Evolutionary conservation across 2,113 vertebrate species (phyloP).

Genomic region (Pimephales promelas): DNA sequence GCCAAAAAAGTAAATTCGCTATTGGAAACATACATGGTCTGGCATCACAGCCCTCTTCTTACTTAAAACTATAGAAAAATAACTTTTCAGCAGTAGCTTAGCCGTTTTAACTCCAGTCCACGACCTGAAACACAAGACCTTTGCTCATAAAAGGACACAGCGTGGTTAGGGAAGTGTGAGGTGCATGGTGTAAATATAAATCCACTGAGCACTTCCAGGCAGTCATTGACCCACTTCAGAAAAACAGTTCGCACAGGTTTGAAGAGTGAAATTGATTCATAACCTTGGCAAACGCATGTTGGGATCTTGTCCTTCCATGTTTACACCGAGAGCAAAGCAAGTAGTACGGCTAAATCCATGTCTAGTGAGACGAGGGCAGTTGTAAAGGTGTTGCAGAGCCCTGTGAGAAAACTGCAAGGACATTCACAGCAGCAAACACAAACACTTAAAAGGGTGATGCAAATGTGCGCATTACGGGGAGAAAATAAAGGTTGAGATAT

Average conservation of each 20-base stretch:
- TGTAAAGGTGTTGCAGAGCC: constrained; percentile 24
- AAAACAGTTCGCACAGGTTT: neutral
- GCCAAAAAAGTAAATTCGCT: constrained; percentile 46
- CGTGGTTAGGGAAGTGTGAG: neutral
- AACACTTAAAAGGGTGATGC: constrained; percentile 47
- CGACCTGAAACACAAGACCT: neutral
- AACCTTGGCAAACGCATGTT: neutral
- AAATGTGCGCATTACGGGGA: constrained; percentile 42
- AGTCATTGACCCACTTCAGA: constrained; percentile 31
- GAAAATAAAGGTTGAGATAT: constrained; percentile 30
- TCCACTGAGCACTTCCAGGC: neutral
- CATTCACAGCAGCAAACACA: constrained; percentile 27
- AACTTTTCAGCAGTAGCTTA: neutral
- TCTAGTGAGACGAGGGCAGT: neutral
- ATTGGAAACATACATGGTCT: constrained; percentile 34
- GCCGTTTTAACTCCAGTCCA: neutral
- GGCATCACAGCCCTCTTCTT: neutral
- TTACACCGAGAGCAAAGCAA: neutral
- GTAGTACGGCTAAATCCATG: neutral
- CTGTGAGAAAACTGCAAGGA: constrained; percentile 41
- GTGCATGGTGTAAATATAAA: neutral
- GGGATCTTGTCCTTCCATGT: neutral
- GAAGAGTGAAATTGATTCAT: neutral
- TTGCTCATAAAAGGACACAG: neutral
- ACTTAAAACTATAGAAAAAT: neutral